These are phyloP conservation scores for Cantharis nigra DNA, from an alignment of 2,888 invertebrate genomes.

Conservation along the genomic window DNA sequence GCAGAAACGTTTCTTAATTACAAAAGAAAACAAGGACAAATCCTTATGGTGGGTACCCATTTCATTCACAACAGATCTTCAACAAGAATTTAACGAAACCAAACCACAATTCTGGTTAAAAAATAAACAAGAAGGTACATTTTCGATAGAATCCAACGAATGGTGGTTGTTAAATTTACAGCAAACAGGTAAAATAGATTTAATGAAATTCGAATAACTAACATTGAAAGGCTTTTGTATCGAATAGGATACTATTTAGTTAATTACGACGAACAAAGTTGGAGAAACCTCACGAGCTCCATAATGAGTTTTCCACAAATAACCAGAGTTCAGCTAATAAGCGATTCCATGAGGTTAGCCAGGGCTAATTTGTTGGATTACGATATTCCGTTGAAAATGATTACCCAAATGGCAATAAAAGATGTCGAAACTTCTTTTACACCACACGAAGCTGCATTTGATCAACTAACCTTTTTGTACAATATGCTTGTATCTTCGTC, in stretches of 20 bases:
- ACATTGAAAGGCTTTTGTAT: conserved; percentile 29
- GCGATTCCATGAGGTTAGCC: conserved; percentile 68
- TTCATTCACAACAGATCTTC: conserved; percentile 53
- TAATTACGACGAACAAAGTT: conserved; percentile 67
- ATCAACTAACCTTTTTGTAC: conserved; percentile 63
- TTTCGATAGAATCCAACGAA: conserved; percentile 46
- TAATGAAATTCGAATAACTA: conserved; percentile 47
- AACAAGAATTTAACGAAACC: conserved; percentile 50
- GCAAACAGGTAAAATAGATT: conserved; percentile 61
- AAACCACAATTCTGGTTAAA: conserved; percentile 59
- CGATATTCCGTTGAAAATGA: conserved; percentile 60
- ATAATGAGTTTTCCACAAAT: conserved; percentile 62
- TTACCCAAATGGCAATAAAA: conserved; percentile 59
- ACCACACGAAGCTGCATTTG: conserved; percentile 64
- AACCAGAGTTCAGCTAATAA: conserved; percentile 70
- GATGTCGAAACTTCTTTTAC: conserved; percentile 56
- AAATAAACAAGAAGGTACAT: conserved; percentile 48
- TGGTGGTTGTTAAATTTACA: conserved; percentile 70
- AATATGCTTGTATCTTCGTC: conserved; percentile 63
- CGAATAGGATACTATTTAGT: conserved; percentile 65
- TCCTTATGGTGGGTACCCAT: conserved; percentile 59
- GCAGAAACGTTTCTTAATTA: conserved; percentile 48
- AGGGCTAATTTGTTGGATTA: conserved; percentile 63
- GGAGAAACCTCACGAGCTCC: conserved; percentile 59
- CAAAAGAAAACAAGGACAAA: conserved; percentile 37